Conservation (phyloP, 2,888 invertebrate species). For the Calameuta filiformis region DNA sequence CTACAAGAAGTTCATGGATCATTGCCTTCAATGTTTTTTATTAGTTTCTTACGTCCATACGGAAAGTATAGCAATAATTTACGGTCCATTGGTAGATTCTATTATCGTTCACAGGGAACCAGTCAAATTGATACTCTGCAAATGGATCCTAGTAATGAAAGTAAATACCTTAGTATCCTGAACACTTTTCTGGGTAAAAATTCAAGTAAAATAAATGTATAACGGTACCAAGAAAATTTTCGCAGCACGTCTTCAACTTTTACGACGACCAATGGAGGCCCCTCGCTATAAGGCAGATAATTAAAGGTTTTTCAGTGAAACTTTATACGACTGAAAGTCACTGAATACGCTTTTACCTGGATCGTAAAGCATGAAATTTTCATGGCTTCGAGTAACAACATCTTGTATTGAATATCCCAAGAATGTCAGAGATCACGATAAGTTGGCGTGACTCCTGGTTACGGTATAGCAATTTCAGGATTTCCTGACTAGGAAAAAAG, state of each 20-base stretch:
- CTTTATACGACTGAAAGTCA: not conserved
- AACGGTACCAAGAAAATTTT: not conserved
- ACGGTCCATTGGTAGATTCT: not conserved
- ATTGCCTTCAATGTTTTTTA: not conserved
- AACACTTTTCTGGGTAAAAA: not conserved
- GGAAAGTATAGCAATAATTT: not conserved
- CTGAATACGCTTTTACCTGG: not conserved
- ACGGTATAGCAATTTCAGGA: not conserved
- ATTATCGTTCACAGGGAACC: not conserved
- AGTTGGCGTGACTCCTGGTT: not conserved
- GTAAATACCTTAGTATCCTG: not conserved
- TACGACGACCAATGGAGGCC: not conserved
- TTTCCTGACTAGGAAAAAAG: not conserved
- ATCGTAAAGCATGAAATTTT: not conserved
- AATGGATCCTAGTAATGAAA: not conserved
- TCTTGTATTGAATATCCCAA: not conserved
- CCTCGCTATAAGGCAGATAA: not conserved
- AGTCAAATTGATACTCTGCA: not conserved
- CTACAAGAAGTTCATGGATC: not conserved
- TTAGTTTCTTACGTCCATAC: not conserved
- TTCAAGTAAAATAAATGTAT: too few species aligned
- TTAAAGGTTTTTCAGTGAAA: not conserved
- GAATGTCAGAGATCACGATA: not conserved
- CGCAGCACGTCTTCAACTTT: not conserved
- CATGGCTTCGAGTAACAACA: not conserved